These are phyloP conservation scores for Drosophila gunungcola DNA, from an alignment of 1,140 invertebrate genomes.

Conservation along the genomic window DNA sequence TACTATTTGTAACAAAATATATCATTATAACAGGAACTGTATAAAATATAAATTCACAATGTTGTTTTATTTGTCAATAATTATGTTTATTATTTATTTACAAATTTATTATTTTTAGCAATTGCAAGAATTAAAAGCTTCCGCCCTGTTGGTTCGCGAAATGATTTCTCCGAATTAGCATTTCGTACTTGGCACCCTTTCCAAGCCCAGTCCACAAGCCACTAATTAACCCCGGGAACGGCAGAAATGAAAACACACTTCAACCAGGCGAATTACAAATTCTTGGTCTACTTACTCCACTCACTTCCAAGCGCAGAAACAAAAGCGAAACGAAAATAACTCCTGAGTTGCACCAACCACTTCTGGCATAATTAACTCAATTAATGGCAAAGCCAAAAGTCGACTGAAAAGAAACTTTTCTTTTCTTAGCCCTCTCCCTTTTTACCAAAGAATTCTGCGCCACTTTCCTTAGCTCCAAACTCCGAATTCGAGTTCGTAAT, in stretches of 20 bases:
- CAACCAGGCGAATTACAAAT: slow-evolving; percentile 30
- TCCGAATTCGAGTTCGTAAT: slow-evolving; percentile 7
- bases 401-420: slow-evolving; percentile 37
- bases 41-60: no score
- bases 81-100: no score
- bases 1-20: no score
- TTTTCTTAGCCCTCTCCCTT: slow-evolving; percentile 40
- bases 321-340: slow-evolving; percentile 20
- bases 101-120: no score
- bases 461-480: slow-evolving; percentile 31
- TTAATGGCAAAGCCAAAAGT: slow-evolving; percentile 38
- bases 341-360: slow-evolving; percentile 25
- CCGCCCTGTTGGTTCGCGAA: not conserved
- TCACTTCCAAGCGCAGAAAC: not conserved
- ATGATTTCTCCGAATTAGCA: slow-evolving; percentile 16
- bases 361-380: slow-evolving; percentile 62
- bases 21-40: no score
- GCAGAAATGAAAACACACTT: slow-evolving; percentile 22
- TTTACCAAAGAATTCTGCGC: slow-evolving; percentile 35
- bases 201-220: not conserved
- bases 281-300: slow-evolving; percentile 41
- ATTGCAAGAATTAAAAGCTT: not conserved
- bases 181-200: not conserved
- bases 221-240: slow-evolving; percentile 26
- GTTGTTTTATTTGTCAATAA: no score